Base-by-base conservation (phyloP, 2,797 vertebrate genomes). In the Picus viridis region DNA sequence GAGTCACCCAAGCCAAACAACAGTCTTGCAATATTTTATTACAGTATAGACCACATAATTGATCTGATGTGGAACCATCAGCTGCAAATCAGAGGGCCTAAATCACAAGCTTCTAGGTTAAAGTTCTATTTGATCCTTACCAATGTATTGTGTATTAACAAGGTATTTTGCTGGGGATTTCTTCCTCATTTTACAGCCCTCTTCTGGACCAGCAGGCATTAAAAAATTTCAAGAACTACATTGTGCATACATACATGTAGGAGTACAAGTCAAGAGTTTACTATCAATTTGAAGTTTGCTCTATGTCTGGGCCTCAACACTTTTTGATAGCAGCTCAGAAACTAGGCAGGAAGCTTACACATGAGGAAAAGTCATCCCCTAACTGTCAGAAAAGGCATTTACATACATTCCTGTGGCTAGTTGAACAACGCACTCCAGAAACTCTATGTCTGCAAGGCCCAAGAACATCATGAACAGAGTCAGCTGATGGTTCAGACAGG, bases 11-110 rank as follows among this genome's bases (percentile, higher is more conserved):
- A 22, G 45, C 27, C 59, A 78, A 83, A 83, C 39, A 69, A 22
- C 22, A 87, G 41, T 78, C 64, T 81, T 79, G 30, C 45, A 58
- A 87, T 76, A 68, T 76, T 77, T 86, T 87, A 93, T 78, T 90
- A 32, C 4, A 69, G 51, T 23, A 65, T 11, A 88, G 36, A 73
- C 36, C 79, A 80, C 58, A 59, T 15, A 32, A 51, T 14, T 2
- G 0, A 59, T 69, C 13, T 57, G 54, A 59, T 7, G 51, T 7
- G 39, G 34, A 47, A 92, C 32, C 63, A 18, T 5, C 26, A 57
- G 22, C 32, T 49, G 56, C 16, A 83, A 71, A 93, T 36, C 57
- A 79, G 17, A 71, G 51, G 16, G 16, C 16, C 58, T 61, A 63
- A 73, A 72, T 34, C 32, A 65, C 29, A 86, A 83, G 22, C 10